These are phyloP conservation scores for Leptinotarsa rubiginosa DNA, from an alignment of 2,888 invertebrate species.

Conservation along the genomic window DNA sequence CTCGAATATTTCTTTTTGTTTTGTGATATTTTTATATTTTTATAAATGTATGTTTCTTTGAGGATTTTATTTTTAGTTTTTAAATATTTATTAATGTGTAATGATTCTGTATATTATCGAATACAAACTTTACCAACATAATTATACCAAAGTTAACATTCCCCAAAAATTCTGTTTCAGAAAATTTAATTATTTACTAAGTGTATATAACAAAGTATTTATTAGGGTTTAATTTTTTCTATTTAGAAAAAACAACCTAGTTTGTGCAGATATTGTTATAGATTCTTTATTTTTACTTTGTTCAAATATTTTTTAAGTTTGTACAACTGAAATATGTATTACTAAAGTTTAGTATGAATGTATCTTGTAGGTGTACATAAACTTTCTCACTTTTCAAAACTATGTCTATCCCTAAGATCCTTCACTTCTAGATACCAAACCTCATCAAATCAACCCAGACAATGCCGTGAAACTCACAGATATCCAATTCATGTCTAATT, in stretches of 20 bases:
- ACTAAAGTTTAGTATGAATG: constrained; percentile 52
- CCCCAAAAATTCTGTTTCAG: constrained; percentile 70
- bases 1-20: constrained; percentile 46
- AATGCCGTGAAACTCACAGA: neutral
- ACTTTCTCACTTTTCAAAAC: constrained; percentile 35
- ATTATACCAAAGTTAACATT: constrained; percentile 81
- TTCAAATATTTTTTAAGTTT: constrained; percentile 51
- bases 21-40: constrained; percentile 50
- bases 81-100: constrained; percentile 50
- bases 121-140: constrained; percentile 63
- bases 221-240: constrained; percentile 58
- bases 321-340: constrained; percentile 55
- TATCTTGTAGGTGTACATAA: constrained; percentile 50
- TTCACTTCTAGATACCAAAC: neutral
- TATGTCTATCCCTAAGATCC: neutral
- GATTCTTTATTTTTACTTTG: constrained; percentile 54
- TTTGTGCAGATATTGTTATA: constrained; percentile 54
- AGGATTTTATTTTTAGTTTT: constrained; percentile 54
- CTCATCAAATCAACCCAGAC: neutral
- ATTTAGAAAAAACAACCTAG: constrained; percentile 44
- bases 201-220: constrained; percentile 65
- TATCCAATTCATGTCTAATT: neutral
- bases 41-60: constrained; percentile 45
- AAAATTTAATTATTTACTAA: constrained; percentile 62
- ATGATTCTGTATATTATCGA: constrained; percentile 47